Evolutionary conservation across 2,113 vertebrate genomes (phyloP).

Genomic region (Microtus montanus): DNA sequence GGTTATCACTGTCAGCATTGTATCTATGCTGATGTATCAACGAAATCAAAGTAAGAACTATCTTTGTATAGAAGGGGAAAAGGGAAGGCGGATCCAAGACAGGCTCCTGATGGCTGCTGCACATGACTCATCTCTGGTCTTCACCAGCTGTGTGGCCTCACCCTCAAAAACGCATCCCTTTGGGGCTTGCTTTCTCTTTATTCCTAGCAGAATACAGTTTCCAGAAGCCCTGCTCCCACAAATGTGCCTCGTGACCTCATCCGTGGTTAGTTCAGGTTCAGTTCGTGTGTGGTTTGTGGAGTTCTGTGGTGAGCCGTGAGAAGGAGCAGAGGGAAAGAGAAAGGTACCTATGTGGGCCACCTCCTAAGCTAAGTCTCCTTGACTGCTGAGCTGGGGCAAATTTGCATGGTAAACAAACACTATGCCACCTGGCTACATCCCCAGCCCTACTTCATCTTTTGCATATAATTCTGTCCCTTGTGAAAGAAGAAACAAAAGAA

Average conservation of each 20-base stretch:
- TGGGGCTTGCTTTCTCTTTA: background rate
- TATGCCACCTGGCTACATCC: background rate
- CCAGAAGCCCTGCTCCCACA: background rate
- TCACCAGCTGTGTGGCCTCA: background rate
- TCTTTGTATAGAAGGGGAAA: background rate
- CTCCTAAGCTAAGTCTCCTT: background rate
- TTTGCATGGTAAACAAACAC: background rate
- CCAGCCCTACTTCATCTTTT: background rate
- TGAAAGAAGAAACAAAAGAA: background rate
- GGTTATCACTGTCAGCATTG: background rate
- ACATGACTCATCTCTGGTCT: background rate
- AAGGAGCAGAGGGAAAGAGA: no score
- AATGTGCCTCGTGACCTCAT: background rate
- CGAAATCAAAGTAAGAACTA: background rate
- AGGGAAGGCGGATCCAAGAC: background rate
- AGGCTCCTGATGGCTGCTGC: rapidly evolving
- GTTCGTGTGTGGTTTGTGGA: no score
- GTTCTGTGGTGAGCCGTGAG: background rate
- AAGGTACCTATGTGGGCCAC: no score
- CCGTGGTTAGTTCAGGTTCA: background rate
- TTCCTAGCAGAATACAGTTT: background rate
- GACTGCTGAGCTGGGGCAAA: rapidly evolving
- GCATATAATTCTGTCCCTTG: background rate
- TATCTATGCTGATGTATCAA: background rate
- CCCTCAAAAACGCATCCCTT: background rate